These are phyloP conservation scores for Cynaeus angustus DNA, from an alignment of 2,888 invertebrate species.

Conservation along the genomic window DNA sequence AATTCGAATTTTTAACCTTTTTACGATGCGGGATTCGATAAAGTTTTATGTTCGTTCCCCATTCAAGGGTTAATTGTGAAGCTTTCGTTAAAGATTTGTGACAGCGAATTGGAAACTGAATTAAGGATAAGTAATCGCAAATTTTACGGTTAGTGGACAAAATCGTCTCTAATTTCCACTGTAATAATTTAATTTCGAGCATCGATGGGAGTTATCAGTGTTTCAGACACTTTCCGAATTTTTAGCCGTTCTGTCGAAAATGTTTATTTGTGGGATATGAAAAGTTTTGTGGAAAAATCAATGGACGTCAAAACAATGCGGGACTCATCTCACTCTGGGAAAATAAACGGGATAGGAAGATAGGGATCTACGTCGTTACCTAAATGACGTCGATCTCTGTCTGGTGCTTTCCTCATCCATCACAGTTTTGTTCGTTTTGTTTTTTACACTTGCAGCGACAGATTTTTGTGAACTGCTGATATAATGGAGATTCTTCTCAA, in stretches of 20 bases:
- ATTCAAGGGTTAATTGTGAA: not conserved
- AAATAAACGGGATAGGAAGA: slow-evolving; percentile 11
- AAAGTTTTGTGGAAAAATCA: slow-evolving; percentile 31
- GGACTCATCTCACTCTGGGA: slow-evolving; percentile 2
- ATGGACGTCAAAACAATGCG: slow-evolving; percentile 34
- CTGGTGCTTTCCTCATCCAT: slow-evolving; percentile 29
- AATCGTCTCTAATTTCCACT: not conserved
- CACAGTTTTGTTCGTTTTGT: slow-evolving; percentile 31
- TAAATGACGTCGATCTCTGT: slow-evolving; percentile 37
- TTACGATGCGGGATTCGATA: slow-evolving; percentile 6
- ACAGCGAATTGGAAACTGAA: slow-evolving; percentile 5
- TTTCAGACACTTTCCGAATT: slow-evolving; percentile 24
- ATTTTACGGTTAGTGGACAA: not conserved
- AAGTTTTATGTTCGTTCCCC: slow-evolving; percentile 6
- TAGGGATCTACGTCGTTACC: slow-evolving; percentile 38
- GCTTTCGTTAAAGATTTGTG: slow-evolving; percentile 4
- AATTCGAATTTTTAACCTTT: slow-evolving; percentile 5
- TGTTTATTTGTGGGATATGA: slow-evolving; percentile 21
- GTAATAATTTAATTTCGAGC: slow-evolving; percentile 9
- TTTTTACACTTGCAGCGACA: slow-evolving; percentile 29
- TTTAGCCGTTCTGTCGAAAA: slow-evolving; percentile 7
- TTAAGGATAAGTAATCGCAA: slow-evolving; percentile 7
- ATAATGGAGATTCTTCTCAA: slow-evolving; percentile 22
- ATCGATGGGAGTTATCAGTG: slow-evolving; percentile 20
- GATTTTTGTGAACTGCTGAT: slow-evolving; percentile 26